Base-by-base conservation (phyloP, 2,888 invertebrate species). In the Netelia virgata region DNA sequence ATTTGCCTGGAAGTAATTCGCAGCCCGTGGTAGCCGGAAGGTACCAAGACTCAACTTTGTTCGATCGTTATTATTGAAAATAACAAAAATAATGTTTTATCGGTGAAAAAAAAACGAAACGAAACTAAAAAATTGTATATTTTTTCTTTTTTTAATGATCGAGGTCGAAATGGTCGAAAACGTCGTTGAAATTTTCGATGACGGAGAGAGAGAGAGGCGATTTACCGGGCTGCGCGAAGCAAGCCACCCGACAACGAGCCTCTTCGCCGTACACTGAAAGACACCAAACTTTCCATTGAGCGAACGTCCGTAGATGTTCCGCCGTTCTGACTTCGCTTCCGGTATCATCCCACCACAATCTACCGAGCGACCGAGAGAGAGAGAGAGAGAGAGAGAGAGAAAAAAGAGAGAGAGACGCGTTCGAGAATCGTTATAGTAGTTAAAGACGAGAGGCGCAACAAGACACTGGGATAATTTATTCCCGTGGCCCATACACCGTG, bases 201-300 rank as follows among this genome's bases (percentile, higher is more conserved):
- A 18, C 6, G n/a, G 47, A 59, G 43, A 36, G n/a, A 23, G 57
- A 72, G 63, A 43, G 14, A 47, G 23, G 1, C n/a, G 28, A 43
- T 43, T 47, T n/a, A 18, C 41, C 86, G 53, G 79, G 84, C 66
- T 47, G 86, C 85, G 80, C 82, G 82, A 57, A 72, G 43, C 63
- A 69, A 66, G 57, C 9, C 83, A 83, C 81, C 83, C 75, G 70
- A 75, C 84, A 82, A 86, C 86, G 86, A 87, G 88, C 88, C 89
- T 89, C 90, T 90, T 88, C 83, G 89, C 87, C 70, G 66, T 87
- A 87, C 83, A 91, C 91, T 90, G 91, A 90, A 91, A 89, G 89
- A 90, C 90, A 90, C 90, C 79, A 89, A 92, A 92, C 93, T 93
- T 93, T 93, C 93, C 93, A 93, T 92, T 92, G 92, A 93, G 92